phyloP scores from a whole-genome alignment of 2,797 vertebrate genomes.

The Parotocinclus haroldoi region DNA sequence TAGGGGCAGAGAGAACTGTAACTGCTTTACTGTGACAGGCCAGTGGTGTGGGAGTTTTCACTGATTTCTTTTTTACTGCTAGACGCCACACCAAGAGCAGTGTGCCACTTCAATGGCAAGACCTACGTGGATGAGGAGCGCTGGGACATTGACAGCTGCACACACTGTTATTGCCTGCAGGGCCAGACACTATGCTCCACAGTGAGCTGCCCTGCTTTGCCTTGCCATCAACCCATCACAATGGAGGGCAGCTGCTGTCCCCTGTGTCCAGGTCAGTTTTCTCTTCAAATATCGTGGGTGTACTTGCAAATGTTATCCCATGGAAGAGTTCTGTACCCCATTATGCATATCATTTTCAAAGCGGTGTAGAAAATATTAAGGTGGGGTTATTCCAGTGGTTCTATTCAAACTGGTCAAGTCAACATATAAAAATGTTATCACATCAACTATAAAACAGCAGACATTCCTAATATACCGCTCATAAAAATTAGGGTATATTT shows the following conservation, averaged over 20 bases:
- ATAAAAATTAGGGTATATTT: no score
- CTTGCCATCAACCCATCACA: conserved; percentile 76
- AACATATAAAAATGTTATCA: no score
- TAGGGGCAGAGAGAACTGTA: not conserved
- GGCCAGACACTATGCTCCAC: conserved; percentile 89
- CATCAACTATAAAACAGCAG: no score
- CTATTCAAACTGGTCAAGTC: no score
- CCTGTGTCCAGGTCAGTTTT: conserved; percentile 78
- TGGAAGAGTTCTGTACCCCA: no score
- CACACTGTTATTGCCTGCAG: conserved; percentile 88
- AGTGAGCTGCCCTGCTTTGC: conserved; percentile 82
- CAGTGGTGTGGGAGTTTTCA: not conserved
- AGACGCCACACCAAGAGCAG: conserved; percentile 77
- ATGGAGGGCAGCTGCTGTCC: conserved; percentile 86
- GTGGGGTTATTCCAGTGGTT: no score
- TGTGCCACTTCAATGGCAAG: conserved; percentile 83
- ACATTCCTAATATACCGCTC: no score
- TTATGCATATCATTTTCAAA: no score
- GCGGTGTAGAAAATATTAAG: no score
- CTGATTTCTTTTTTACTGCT: conserved; percentile 39
- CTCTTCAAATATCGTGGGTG: not conserved
- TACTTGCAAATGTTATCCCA: not conserved
- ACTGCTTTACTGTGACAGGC: not conserved
- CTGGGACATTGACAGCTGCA: conserved; percentile 90
- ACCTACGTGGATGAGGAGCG: conserved; percentile 83